Evolutionary conservation across 2,888 invertebrate species (phyloP).

Genomic region (Candidula unifasciata): DNA sequence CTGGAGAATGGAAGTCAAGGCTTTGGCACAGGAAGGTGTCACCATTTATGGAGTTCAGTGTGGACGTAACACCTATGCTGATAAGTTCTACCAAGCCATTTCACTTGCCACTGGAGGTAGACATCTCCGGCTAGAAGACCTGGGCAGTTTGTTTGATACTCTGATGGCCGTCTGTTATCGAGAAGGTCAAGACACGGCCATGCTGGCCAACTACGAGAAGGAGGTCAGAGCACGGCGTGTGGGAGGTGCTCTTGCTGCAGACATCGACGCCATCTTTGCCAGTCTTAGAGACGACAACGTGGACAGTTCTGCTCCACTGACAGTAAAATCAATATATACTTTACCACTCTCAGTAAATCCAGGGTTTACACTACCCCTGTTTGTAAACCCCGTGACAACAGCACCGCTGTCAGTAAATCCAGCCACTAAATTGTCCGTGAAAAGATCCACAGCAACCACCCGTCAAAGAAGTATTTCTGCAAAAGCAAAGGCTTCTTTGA

Average conservation of each 20-base stretch:
- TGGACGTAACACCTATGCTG: constrained; percentile 21
- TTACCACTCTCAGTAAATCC: background rate
- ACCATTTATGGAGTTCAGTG: constrained; percentile 53
- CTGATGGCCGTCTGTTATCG: constrained; percentile 75
- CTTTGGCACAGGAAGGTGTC: constrained; percentile 53
- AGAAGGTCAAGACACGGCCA: constrained; percentile 55
- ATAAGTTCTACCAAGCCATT: constrained; percentile 65
- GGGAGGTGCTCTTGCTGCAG: constrained; percentile 57
- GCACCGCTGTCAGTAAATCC: background rate
- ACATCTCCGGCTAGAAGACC: constrained; percentile 67
- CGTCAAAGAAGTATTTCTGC: background rate
- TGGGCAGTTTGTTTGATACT: constrained; percentile 72
- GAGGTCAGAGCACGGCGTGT: constrained; percentile 61
- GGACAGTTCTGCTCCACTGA: background rate
- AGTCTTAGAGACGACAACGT: constrained; percentile 56
- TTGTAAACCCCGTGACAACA: too few species aligned
- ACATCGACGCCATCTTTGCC: constrained; percentile 63
- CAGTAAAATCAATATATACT: background rate
- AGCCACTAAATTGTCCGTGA: background rate
- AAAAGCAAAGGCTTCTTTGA: background rate
- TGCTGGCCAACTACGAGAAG: constrained; percentile 60
- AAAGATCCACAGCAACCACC: background rate
- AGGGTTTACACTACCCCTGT: background rate
- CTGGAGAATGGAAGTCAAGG: constrained; percentile 68
- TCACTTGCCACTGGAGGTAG: constrained; percentile 67